These are phyloP conservation scores for Andricus curvator DNA, from an alignment of 2,888 invertebrate species.

Conservation along the genomic window DNA sequence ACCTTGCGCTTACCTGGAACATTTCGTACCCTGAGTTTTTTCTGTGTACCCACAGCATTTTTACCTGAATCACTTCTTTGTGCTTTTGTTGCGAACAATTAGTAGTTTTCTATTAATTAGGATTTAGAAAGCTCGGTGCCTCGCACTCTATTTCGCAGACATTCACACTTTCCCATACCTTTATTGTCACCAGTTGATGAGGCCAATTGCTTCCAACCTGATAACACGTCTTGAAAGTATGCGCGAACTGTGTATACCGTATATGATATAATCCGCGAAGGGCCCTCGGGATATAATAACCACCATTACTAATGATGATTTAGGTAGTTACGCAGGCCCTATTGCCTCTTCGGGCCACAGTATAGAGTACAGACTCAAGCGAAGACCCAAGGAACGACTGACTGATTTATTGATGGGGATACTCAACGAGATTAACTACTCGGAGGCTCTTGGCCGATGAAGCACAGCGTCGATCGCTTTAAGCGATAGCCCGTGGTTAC, in stretches of 20 bases:
- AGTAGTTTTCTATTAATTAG: too few relatives aligned
- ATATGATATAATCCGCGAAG: not conserved
- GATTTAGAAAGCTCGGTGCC: too few relatives aligned
- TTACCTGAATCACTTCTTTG: too few relatives aligned
- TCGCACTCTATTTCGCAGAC: too few relatives aligned
- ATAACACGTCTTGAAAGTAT: not conserved
- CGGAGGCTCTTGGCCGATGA: constrained; percentile 20
- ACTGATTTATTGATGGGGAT: constrained; percentile 57
- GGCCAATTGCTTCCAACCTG: not conserved
- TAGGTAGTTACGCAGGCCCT: constrained; percentile 48
- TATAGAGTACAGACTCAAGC: not conserved
- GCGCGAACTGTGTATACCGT: not conserved
- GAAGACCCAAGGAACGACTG: constrained; percentile 41
- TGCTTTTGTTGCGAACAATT: too few relatives aligned
- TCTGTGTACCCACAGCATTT: too few relatives aligned
- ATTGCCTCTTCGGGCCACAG: constrained; percentile 2
- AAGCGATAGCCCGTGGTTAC: constrained; percentile 50
- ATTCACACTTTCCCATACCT: too few relatives aligned
- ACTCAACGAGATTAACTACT: constrained; percentile 57
- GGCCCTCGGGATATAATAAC: constrained; percentile 45
- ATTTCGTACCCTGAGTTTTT: too few relatives aligned
- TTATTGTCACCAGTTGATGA: too few relatives aligned
- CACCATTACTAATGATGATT: constrained; percentile 55
- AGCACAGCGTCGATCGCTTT: constrained; percentile 37
- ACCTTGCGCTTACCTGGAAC: too few relatives aligned